phyloP scores from a whole-genome alignment of 1,140 invertebrate species.

The Trichonephila clavipes region DNA sequence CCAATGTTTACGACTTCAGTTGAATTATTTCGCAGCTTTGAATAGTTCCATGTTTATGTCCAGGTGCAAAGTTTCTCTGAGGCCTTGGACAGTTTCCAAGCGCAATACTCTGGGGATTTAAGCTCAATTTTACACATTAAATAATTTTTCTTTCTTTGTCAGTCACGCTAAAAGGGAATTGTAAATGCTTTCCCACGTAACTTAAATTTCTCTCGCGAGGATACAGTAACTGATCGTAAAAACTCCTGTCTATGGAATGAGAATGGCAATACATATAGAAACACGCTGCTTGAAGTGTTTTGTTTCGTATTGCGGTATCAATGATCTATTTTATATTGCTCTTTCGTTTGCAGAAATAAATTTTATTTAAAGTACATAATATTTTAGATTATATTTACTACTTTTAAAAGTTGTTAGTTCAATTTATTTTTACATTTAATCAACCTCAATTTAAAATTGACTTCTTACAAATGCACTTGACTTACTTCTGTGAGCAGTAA shows the following conservation, averaged over 20 bases:
- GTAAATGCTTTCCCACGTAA: neutral
- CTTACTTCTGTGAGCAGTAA: too few relatives aligned
- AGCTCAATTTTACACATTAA: conserved; percentile 14
- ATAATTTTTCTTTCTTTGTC: neutral
- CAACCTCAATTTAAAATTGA: too few relatives aligned
- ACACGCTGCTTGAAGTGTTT: too few relatives aligned
- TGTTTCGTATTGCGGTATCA: too few relatives aligned
- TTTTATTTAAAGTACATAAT: too few relatives aligned
- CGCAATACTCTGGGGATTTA: neutral
- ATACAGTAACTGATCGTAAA: neutral
- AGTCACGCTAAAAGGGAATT: neutral
- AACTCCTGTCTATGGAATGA: neutral
- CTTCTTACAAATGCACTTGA: too few relatives aligned
- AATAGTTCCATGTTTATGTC: neutral
- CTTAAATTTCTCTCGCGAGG: neutral
- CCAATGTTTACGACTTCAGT: neutral
- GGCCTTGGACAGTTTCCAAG: neutral
- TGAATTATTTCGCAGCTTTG: conserved; percentile 14
- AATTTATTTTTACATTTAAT: too few relatives aligned
- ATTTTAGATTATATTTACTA: too few relatives aligned
- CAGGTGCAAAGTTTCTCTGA: conserved; percentile 22
- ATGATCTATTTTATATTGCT: too few relatives aligned
- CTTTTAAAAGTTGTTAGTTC: too few relatives aligned
- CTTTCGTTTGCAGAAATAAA: too few relatives aligned
- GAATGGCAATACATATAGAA: too few relatives aligned